Conservation (phyloP, 2,113 vertebrate species). For the Cryptomyrus ogoouensis region DNA sequence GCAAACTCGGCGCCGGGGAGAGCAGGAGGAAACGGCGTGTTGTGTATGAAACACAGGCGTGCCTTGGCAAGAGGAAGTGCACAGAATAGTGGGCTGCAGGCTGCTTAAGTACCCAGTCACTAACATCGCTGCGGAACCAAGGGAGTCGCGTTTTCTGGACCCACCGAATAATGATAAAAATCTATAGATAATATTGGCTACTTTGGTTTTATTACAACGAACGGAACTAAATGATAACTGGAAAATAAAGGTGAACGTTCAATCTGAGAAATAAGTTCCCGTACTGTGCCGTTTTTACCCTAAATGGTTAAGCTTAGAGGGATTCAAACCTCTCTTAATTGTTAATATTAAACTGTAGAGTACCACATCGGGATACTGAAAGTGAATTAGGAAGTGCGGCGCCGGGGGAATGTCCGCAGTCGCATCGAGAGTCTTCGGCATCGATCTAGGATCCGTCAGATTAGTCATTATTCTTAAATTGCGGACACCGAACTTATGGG, state of each 20-base stretch:
- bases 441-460: neutral
- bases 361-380: neutral
- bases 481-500: neutral
- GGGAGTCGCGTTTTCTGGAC: neutral
- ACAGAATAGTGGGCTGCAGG: neutral
- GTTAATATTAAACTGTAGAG: neutral
- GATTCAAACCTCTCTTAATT: neutral
- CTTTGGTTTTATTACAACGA: neutral
- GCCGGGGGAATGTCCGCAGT: neutral
- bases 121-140: neutral
- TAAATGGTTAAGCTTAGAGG: neutral
- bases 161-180: neutral
- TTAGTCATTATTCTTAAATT: neutral
- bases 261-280: neutral
- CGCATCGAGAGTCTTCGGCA: neutral
- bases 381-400: neutral
- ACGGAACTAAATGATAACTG: neutral
- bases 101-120: neutral
- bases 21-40: slow-evolving; percentile 12
- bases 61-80: slow-evolving; percentile 24
- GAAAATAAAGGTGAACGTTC: neutral
- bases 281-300: neutral
- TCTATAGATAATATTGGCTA: neutral
- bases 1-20: neutral
- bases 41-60: slow-evolving; percentile 17